Conservation (phyloP, 2,797 vertebrate genomes). For the Xyrichtys novacula region DNA sequence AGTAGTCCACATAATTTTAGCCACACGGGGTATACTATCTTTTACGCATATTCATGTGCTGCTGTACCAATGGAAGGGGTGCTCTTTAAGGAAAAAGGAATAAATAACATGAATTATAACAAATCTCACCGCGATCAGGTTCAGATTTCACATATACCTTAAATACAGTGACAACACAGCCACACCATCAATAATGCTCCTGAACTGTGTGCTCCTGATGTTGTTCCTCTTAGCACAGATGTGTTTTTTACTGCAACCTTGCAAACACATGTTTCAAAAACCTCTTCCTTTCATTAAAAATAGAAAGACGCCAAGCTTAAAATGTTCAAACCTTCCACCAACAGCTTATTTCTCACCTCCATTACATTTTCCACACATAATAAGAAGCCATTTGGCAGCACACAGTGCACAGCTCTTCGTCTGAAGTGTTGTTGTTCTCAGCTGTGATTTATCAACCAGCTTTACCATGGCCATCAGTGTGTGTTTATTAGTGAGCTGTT, state of each 20-base stretch:
- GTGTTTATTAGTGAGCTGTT: constrained; percentile 20
- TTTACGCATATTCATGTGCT: neutral
- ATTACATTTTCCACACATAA: constrained; percentile 5
- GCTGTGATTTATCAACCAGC: constrained; percentile 36
- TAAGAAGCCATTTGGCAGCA: constrained; percentile 28
- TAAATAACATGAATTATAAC: too few relatives aligned
- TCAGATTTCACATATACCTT: neutral
- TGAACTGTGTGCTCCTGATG: neutral
- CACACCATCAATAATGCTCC: neutral
- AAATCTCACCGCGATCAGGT: neutral
- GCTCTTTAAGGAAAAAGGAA: too few relatives aligned
- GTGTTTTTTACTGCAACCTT: neutral
- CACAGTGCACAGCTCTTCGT: constrained; percentile 32
- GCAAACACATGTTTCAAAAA: neutral
- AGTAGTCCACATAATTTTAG: neutral
- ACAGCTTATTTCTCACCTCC: constrained; percentile 31
- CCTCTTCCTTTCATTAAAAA: neutral
- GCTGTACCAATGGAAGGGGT: neutral
- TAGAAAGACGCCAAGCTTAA: neutral
- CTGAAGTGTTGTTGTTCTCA: constrained; percentile 42
- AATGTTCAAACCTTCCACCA: neutral
- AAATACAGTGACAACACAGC: neutral
- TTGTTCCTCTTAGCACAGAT: neutral
- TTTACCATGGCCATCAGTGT: constrained; percentile 24
- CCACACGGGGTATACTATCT: neutral